Conservation (phyloP, 1,140 invertebrate genomes). For the Hyles vespertilio region DNA sequence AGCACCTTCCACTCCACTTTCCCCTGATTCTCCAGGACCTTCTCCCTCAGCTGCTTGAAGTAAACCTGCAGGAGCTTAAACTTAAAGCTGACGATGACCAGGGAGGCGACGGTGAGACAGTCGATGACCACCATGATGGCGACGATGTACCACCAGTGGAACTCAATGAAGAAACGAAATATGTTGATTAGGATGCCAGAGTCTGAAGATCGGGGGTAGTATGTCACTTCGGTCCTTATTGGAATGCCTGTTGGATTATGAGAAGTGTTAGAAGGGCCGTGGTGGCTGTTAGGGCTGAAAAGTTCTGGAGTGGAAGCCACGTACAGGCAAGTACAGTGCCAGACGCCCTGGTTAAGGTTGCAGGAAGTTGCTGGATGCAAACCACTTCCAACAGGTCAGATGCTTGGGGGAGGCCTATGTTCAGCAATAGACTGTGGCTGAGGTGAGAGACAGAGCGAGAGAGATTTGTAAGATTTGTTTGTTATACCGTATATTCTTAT, state of each 20-base stretch:
- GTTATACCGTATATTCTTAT: too few species aligned
- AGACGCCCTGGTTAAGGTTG: too few species aligned
- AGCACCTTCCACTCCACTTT: not conserved
- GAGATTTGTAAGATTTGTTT: too few species aligned
- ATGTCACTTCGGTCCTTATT: conserved; percentile 40
- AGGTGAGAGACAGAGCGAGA: too few species aligned
- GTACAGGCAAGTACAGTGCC: too few species aligned
- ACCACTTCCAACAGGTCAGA: too few species aligned
- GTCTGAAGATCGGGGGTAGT: conserved; percentile 20
- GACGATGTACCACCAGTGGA: conserved; percentile 40
- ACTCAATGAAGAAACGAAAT: conserved; percentile 26
- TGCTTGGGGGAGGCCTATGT: too few species aligned
- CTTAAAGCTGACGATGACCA: conserved; percentile 34
- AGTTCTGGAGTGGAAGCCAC: too few species aligned
- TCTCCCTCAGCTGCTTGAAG: conserved; percentile 28
- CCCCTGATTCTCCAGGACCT: conserved; percentile 7
- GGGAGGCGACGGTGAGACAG: conserved; percentile 24
- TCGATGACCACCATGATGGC: conserved; percentile 36
- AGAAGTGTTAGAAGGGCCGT: too few species aligned
- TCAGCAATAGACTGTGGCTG: too few species aligned
- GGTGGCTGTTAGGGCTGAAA: too few species aligned
- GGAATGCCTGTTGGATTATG: conserved; percentile 30
- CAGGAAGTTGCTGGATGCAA: too few species aligned
- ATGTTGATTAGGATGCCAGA: conserved; percentile 32
- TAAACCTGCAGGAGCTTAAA: conserved; percentile 33